These are phyloP conservation scores for Caligus rogercresseyi DNA, from an alignment of 1,140 invertebrate genomes.

Conservation along the genomic window DNA sequence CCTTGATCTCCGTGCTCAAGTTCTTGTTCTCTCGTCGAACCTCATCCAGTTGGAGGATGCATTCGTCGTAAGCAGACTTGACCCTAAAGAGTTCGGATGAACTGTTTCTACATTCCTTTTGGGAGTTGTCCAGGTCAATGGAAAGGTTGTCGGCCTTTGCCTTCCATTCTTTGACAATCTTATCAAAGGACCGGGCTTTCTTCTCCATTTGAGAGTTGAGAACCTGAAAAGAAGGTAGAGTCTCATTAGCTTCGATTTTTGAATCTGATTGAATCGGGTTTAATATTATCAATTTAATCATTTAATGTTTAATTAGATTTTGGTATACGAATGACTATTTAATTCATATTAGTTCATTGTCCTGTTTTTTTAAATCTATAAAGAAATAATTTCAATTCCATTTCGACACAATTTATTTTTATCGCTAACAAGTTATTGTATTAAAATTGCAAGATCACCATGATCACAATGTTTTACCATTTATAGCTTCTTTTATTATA, in stretches of 20 bases:
- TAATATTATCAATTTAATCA: slow-evolving; percentile 5
- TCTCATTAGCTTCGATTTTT: background rate
- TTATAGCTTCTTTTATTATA: no score
- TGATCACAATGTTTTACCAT: no score
- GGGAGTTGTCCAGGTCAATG: slow-evolving; percentile 33
- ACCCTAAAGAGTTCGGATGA: slow-evolving; percentile 36
- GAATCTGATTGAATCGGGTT: background rate
- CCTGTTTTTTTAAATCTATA: slow-evolving; percentile 13
- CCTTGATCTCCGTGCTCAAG: slow-evolving; percentile 37
- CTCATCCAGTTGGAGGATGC: slow-evolving; percentile 32
- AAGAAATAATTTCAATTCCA: background rate
- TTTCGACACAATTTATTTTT: no score
- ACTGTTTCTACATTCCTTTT: slow-evolving; percentile 27
- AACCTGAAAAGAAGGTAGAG: slow-evolving; percentile 5
- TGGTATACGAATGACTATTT: slow-evolving; percentile 1
- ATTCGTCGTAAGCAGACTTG: slow-evolving; percentile 34
- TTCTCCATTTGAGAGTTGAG: slow-evolving; percentile 21
- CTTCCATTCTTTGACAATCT: slow-evolving; percentile 40
- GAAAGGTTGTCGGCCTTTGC: slow-evolving; percentile 37
- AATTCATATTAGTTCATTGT: slow-evolving; percentile 3
- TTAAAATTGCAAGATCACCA: no score
- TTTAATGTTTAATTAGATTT: slow-evolving; percentile 10
- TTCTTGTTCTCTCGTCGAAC: slow-evolving; percentile 38
- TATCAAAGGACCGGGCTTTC: slow-evolving; percentile 32
- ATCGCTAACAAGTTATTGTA: no score